phyloP scores from a whole-genome alignment of 2,113 vertebrate genomes.

The Cebidichthys violaceus region DNA sequence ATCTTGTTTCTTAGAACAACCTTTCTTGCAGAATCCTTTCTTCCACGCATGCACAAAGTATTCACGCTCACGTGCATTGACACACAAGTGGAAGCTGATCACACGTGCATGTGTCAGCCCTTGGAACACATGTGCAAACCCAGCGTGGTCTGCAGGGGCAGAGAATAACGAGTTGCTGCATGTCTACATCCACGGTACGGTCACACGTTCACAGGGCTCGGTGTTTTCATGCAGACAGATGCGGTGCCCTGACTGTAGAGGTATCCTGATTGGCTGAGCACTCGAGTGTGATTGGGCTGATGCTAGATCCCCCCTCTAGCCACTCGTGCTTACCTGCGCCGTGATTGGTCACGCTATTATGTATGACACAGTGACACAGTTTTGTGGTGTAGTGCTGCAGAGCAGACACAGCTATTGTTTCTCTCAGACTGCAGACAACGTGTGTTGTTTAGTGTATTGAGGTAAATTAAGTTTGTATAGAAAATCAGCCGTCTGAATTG shows the following conservation, averaged over 20 bases:
- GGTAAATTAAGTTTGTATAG: not conserved
- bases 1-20: not conserved
- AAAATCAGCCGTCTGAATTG: not conserved
- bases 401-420: slow-evolving; percentile 1
- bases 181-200: slow-evolving; percentile 23
- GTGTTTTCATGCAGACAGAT: slow-evolving; percentile 22
- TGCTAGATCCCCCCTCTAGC: slow-evolving; percentile 3
- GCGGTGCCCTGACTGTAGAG: not conserved
- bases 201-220: slow-evolving; percentile 19
- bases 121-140: not conserved
- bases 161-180: slow-evolving; percentile 17
- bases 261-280: slow-evolving; percentile 54
- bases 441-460: not conserved
- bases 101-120: not conserved
- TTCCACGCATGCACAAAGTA: not conserved
- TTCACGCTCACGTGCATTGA: not conserved
- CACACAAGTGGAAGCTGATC: not conserved
- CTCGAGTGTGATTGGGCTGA: slow-evolving; percentile 50
- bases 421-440: not conserved
- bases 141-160: slow-evolving; percentile 16
- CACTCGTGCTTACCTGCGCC: slow-evolving; percentile 52
- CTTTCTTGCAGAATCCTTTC: not conserved
- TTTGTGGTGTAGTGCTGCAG: slow-evolving; percentile 40
- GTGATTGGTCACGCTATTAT: slow-evolving; percentile 64
- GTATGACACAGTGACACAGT: slow-evolving; percentile 79